Conservation (phyloP, 2,113 vertebrate species). For the Bos javanicus region DNA sequence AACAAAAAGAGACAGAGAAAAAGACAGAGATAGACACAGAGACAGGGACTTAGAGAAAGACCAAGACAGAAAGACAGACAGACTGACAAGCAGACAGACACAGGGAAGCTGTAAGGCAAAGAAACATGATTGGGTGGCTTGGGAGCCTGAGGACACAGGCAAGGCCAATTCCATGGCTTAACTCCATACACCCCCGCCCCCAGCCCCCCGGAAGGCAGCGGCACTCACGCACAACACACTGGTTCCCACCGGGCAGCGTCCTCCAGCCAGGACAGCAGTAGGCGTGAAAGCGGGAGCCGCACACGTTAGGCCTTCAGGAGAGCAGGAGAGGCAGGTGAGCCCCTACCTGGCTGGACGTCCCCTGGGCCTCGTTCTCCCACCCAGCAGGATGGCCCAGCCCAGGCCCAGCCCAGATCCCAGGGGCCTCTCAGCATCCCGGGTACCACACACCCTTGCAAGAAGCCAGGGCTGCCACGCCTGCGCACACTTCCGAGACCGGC, state of each 20-base stretch:
- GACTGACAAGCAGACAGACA: background rate
- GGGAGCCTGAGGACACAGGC: background rate
- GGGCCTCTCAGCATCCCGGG: background rate
- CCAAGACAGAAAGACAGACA: background rate
- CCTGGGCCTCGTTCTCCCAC: background rate
- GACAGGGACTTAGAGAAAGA: background rate
- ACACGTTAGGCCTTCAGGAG: constrained; percentile 90
- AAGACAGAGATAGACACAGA: background rate
- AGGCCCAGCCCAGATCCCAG: background rate
- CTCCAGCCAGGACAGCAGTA: constrained; percentile 98
- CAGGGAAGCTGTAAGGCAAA: background rate
- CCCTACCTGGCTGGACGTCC: rapidly evolving
- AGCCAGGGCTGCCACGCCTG: constrained; percentile 86
- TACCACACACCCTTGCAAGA: constrained; percentile 88
- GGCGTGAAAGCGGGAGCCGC: constrained; percentile 93
- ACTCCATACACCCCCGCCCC: background rate
- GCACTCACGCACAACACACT: constrained; percentile 96
- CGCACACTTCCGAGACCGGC: constrained; percentile 83
- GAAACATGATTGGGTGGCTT: background rate
- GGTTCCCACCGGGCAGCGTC: constrained; percentile 91
- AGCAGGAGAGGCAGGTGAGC: background rate
- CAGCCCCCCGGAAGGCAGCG: background rate
- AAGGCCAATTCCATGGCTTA: no score
- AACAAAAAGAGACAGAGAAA: background rate
- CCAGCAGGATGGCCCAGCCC: background rate